Conservation (phyloP, 64 coral and sea anemone genomes). For the Porites australiensis region DNA sequence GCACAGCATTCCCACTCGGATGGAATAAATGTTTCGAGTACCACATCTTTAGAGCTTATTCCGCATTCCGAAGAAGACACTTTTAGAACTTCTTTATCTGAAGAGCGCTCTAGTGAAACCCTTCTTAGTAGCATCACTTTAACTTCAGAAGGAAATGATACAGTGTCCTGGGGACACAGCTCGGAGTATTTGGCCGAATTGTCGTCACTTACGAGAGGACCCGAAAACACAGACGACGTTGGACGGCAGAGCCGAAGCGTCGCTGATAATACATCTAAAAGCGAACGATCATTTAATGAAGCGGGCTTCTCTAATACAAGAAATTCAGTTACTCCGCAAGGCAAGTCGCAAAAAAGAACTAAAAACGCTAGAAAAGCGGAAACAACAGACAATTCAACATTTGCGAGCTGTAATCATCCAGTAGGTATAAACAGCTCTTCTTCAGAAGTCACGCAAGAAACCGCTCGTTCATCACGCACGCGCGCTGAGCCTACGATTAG, state of each 20-base stretch:
- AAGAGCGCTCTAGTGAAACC: not conserved
- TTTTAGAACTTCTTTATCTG: not conserved
- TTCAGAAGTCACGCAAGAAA: not conserved
- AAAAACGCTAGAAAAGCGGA: conserved; percentile 37
- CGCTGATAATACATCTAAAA: not conserved
- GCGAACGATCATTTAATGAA: not conserved
- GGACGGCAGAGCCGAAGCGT: not conserved
- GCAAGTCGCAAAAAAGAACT: conserved; percentile 7
- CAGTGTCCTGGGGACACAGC: not conserved
- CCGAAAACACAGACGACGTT: not conserved
- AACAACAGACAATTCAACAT: not conserved
- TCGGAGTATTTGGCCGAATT: not conserved
- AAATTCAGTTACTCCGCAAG: not conserved
- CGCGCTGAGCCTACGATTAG: conserved; percentile 21
- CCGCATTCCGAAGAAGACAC: conserved; percentile 8
- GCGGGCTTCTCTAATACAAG: not conserved
- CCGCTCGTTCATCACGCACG: conserved; percentile 5
- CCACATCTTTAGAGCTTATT: conserved; percentile 35
- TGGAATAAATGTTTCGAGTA: not conserved
- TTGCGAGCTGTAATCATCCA: not conserved
- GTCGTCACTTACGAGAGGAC: not conserved
- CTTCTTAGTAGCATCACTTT: not conserved
- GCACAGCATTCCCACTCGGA: not conserved
- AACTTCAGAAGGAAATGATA: not conserved
- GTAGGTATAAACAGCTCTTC: not conserved